phyloP scores from a whole-genome alignment of 2,113 vertebrate genomes.

The Potamarius usumacintae region DNA sequence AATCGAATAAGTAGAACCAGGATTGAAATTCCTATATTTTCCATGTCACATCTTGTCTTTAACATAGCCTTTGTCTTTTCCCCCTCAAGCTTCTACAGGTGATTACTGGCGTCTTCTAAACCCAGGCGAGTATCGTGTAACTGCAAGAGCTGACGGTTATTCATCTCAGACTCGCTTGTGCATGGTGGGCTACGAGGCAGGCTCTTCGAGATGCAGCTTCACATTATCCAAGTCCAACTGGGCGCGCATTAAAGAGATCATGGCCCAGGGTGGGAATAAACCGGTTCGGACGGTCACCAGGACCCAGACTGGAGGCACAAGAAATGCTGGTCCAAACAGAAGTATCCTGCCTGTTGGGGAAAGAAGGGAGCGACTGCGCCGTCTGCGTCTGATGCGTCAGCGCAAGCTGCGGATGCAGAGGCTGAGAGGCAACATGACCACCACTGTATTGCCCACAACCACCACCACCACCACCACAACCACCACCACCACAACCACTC shows the following conservation, averaged over 20 bases:
- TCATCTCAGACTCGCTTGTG: constrained; percentile 72
- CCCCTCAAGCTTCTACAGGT: constrained; percentile 74
- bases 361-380: not conserved
- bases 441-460: constrained; percentile 20
- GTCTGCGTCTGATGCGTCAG: constrained; percentile 62
- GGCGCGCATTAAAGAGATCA: constrained; percentile 89
- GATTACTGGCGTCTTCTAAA: constrained; percentile 97
- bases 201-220: constrained; percentile 88
- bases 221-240: constrained; percentile 85
- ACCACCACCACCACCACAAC: constrained; percentile 48
- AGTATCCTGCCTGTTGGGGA: not conserved
- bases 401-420: constrained; percentile 58
- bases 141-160: constrained; percentile 84
- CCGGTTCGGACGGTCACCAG: constrained; percentile 32
- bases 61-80: not conserved
- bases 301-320: not conserved
- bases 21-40: not conserved
- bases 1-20: not conserved
- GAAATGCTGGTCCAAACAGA: not conserved
- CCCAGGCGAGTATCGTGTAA: constrained; percentile 90
- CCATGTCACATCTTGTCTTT: not conserved
- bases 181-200: constrained; percentile 92
- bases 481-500: constrained; percentile 43
- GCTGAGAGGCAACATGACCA: constrained; percentile 41
- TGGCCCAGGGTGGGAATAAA: constrained; percentile 66